These are phyloP conservation scores for Pristionchus pacificus DNA, from an alignment of 1,140 invertebrate species.

Conservation along the genomic window DNA sequence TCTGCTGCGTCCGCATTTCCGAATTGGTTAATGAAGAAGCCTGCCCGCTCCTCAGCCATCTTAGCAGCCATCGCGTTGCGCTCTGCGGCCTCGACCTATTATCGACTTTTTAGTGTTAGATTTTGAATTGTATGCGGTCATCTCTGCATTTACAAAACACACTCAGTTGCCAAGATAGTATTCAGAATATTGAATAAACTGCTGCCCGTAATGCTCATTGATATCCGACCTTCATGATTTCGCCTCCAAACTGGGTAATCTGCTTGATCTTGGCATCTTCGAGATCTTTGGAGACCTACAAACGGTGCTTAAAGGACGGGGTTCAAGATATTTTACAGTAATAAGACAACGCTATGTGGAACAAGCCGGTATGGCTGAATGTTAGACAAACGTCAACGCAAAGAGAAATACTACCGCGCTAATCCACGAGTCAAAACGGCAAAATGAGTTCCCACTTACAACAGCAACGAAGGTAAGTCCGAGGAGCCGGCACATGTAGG, in stretches of 20 bases:
- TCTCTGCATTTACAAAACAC: too few relatives aligned
- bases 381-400: not conserved
- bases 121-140: too few relatives aligned
- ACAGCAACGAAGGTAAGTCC: conserved; percentile 32
- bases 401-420: not conserved
- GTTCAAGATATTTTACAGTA: conserved; percentile 31
- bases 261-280: conserved; percentile 11
- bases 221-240: not conserved
- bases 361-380: not conserved
- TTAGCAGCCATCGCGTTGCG: conserved; percentile 14
- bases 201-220: not conserved
- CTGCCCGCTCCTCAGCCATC: conserved; percentile 12
- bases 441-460: too few relatives aligned
- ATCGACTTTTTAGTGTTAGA: not conserved
- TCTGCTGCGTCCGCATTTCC: conserved; percentile 37
- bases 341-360: not conserved
- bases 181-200: too few relatives aligned
- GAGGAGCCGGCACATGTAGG: conserved; percentile 38
- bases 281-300: not conserved
- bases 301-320: not conserved
- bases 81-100: not conserved
- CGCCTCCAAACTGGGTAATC: conserved; percentile 25
- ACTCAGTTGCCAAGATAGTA: too few relatives aligned
- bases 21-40: conserved; percentile 46
- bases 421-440: too few relatives aligned